Base-by-base conservation (phyloP, 1,140 invertebrate genomes). In the Cydia pomonella region DNA sequence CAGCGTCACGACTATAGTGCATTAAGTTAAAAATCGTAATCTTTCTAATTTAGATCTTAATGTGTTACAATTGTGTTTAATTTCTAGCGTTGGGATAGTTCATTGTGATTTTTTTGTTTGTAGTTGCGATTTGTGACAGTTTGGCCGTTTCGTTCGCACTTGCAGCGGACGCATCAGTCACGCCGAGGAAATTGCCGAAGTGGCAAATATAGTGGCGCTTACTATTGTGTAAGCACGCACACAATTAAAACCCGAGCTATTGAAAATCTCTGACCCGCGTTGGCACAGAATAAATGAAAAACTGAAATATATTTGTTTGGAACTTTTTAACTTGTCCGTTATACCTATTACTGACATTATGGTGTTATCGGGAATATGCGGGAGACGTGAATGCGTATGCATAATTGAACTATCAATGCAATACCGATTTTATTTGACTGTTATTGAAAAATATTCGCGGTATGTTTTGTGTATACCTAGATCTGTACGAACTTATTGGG, bases 211-310 rank as follows among this genome's bases (percentile, higher is more conserved):
- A 69, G 29, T 69, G n/a, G 33, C 29, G 64, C 41, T 38, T 38
- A 69, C 27, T 38, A 33, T 69, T 69, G 64, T 69, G 64, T 69
- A 69, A 69, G 64, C 64, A 69, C 63, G n/a, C 47, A 50, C 16
- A 50, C 18, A 23, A 23, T 21, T 21, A 59, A 23, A 59, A n/a
- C n/a, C n/a, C n/a, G n/a, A n/a, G 1, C 10, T 59, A 59, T 59
- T 59, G 21, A 10, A 59, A 59, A 59, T 23, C 9, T 10, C 18
- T 23, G 53, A 23, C 23, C 6, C 53, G n/a, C 50, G 2, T 6
- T 53, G 16, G 50, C 5, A 53, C 7, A 53, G 6, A 53, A 18
- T 53, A 53, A 53, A 53, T 18, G 50, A 18, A 53, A 53, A 18
- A n/a, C 50, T 18, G n/a, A 53, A 18, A 53, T 18, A 53, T 53